Evolutionary conservation across 2,888 invertebrate genomes (phyloP).

Genomic region (Endotricha flammealis): DNA sequence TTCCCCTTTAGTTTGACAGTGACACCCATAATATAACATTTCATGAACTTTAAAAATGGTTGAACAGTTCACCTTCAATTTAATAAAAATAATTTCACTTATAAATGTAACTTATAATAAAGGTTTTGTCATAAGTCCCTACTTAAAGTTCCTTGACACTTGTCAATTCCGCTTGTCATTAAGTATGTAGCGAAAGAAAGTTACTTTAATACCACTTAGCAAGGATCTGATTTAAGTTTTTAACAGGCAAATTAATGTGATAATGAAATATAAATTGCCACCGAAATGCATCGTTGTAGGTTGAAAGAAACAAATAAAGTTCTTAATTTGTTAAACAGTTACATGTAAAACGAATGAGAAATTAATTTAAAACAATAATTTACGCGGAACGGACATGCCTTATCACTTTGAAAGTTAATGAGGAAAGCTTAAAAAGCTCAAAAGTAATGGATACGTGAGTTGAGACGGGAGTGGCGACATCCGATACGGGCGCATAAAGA

Average conservation of each 20-base stretch:
- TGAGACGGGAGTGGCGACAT: conserved; percentile 26
- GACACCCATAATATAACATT: no score
- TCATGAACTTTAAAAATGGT: no score
- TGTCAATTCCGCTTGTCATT: no score
- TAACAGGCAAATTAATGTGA: background rate
- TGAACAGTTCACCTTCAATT: no score
- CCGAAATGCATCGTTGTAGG: background rate
- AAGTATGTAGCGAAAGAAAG: no score
- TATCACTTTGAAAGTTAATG: conserved; percentile 33
- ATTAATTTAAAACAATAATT: background rate
- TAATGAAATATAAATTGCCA: background rate
- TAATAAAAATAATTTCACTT: no score
- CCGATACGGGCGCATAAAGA: conserved; percentile 51
- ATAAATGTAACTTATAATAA: no score
- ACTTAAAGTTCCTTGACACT: no score
- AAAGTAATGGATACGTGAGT: conserved; percentile 38
- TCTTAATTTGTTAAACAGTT: background rate
- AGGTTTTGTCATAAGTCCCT: no score
- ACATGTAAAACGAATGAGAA: background rate
- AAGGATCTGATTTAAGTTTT: no score
- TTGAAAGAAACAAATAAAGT: background rate
- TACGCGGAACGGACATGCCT: conserved; percentile 13
- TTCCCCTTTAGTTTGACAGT: no score
- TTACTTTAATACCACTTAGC: no score
- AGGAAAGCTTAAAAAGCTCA: conserved; percentile 45